A percentile compares a stretch with the other conserved stretches of the same genome.
These are phyloP conservation scores for Cydia amplana DNA, from an alignment of 1,140 invertebrate species.

Conservation along the genomic window DNA sequence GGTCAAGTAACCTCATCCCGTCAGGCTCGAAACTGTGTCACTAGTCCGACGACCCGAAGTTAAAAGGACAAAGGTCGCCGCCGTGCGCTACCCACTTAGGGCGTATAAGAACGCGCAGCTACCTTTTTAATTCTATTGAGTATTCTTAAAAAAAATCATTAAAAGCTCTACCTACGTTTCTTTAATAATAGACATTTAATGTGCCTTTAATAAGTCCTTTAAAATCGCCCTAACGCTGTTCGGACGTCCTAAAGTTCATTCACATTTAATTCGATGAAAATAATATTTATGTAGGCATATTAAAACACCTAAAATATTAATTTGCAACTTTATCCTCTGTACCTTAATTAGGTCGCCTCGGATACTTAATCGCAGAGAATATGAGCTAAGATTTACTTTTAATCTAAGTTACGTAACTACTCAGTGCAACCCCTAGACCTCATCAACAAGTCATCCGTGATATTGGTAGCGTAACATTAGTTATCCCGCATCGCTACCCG, in stretches of 20 bases:
- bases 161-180: neutral
- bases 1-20: slow-evolving; percentile 2
- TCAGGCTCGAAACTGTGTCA: neutral
- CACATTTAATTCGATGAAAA: slow-evolving; percentile 9
- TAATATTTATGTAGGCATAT: neutral
- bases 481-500: neutral
- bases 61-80: slow-evolving; percentile 26
- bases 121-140: neutral
- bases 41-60: neutral
- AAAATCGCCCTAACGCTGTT: neutral
- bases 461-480: slow-evolving; percentile 13
- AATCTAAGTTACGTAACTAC: slow-evolving; percentile 1
- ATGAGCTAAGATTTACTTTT: neutral
- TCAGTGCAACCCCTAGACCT: neutral
- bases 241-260: slow-evolving; percentile 10
- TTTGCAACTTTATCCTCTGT: neutral
- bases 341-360: neutral
- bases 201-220: slow-evolving; percentile 2
- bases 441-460: slow-evolving; percentile 23
- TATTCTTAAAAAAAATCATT: neutral
- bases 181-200: neutral
- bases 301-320: no score
- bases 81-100: slow-evolving; percentile 18
- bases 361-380: neutral
- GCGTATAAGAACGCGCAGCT: neutral